A percentile compares a stretch with the other conserved stretches of the same genome.
phyloP scores from a whole-genome alignment of 2,113 vertebrate genomes.

The Penelope pileata region DNA sequence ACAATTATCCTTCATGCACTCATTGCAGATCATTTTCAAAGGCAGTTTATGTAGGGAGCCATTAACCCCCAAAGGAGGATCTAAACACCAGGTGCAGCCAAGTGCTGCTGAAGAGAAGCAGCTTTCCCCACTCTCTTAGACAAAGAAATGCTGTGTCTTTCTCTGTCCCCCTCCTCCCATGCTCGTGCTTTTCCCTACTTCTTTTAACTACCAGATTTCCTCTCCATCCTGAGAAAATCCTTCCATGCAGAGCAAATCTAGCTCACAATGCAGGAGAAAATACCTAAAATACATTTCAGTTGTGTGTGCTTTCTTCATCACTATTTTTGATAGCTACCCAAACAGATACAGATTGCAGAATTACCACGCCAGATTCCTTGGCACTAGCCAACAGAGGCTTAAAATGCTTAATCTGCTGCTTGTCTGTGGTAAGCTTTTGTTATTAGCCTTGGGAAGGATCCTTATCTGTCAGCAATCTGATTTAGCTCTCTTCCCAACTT shows the following conservation, averaged over 20 bases:
- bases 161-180: not conserved
- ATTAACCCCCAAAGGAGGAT: not conserved
- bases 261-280: not conserved
- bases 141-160: not conserved
- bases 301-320: not conserved
- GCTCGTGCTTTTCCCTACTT: not conserved
- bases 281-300: not conserved
- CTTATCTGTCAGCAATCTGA: conserved; percentile 44
- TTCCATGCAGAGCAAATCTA: not conserved
- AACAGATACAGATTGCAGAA: conserved; percentile 25
- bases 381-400: not conserved
- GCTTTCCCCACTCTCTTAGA: not conserved
- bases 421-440: conserved; percentile 30
- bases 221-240: not conserved
- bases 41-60: not conserved
- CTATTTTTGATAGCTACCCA: not conserved
- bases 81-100: not conserved
- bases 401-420: conserved; percentile 20
- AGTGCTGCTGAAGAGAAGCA: not conserved
- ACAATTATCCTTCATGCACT: not conserved
- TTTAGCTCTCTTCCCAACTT: conserved; percentile 34
- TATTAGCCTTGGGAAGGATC: conserved; percentile 48
- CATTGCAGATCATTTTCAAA: not conserved
- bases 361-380: not conserved
- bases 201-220: not conserved